A percentile compares a stretch with the other conserved stretches of the same genome.
These are phyloP conservation scores for Muscina levida DNA, from an alignment of 2,888 invertebrate species.

Conservation along the genomic window DNA sequence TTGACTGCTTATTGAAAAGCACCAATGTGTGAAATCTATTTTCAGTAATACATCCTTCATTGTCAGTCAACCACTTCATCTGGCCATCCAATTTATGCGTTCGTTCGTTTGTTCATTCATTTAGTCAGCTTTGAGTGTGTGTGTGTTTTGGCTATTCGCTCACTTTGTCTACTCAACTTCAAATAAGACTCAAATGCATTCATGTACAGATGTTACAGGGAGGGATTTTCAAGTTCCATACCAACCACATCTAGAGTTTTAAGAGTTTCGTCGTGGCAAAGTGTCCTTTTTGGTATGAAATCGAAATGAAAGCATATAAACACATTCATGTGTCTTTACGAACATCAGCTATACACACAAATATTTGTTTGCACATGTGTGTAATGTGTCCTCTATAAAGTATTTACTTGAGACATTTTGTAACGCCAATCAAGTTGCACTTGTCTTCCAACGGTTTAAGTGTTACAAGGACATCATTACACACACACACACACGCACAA, in stretches of 20 bases:
- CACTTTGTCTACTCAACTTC: background rate
- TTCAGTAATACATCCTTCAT: background rate
- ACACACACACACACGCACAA: background rate
- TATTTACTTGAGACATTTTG: slow-evolving; percentile 38
- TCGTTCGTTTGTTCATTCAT: background rate
- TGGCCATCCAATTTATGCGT: background rate
- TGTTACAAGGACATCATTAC: background rate
- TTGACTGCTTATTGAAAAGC: background rate
- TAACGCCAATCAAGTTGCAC: slow-evolving; percentile 24
- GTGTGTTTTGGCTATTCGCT: no score
- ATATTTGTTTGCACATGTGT: background rate
- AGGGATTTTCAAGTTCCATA: no score
- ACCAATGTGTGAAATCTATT: background rate
- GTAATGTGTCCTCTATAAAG: background rate
- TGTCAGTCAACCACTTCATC: slow-evolving; percentile 5
- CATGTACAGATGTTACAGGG: background rate
- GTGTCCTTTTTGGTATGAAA: no score
- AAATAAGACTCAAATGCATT: background rate
- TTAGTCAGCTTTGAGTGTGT: no score
- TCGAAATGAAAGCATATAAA: no score
- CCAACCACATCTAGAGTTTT: no score
- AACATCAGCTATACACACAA: no score
- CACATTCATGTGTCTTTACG: no score
- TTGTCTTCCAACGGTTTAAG: slow-evolving; percentile 1
- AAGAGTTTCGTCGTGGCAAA: no score